phyloP scores from a whole-genome alignment of 2,888 invertebrate genomes.

The Lobophora halterata region DNA sequence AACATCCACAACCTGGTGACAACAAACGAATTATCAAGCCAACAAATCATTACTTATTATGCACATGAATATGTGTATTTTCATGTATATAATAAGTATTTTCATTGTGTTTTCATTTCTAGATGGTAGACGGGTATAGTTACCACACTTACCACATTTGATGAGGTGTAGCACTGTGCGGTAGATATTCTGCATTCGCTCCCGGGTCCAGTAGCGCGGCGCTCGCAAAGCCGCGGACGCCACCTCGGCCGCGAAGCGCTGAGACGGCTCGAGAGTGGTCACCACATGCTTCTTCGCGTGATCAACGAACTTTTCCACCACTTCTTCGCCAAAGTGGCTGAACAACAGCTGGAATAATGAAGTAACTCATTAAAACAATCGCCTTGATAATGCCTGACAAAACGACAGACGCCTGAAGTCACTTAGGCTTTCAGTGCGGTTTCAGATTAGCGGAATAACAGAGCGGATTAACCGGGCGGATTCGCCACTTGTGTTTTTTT shows the following conservation, averaged over 20 bases:
- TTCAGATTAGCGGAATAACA: too few relatives aligned
- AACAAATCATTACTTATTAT: too few relatives aligned
- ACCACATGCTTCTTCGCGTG: constrained; percentile 84
- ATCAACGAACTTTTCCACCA: constrained; percentile 82
- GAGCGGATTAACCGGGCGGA: too few relatives aligned
- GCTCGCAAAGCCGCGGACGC: constrained; percentile 90
- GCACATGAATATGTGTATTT: background rate
- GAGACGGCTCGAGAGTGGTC: constrained; percentile 87
- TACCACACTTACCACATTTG: constrained; percentile 59
- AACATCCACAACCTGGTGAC: too few relatives aligned
- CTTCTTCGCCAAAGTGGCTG: constrained; percentile 86
- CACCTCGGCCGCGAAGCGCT: constrained; percentile 90
- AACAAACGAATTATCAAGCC: too few relatives aligned
- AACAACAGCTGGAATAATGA: constrained; percentile 81
- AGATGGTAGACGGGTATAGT: too few relatives aligned
- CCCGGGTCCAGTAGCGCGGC: constrained; percentile 89
- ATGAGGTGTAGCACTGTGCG: constrained; percentile 82
- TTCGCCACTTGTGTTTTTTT: too few relatives aligned
- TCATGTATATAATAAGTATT: too few relatives aligned
- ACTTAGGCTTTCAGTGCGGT: too few relatives aligned
- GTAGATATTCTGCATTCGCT: constrained; percentile 83
- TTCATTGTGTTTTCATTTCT: too few relatives aligned
- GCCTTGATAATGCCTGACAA: too few relatives aligned
- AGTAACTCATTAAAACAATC: background rate
- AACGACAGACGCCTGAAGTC: too few relatives aligned